Evolutionary conservation across 1,140 invertebrate genomes (phyloP).

Genomic region (Bombus terrestris): DNA sequence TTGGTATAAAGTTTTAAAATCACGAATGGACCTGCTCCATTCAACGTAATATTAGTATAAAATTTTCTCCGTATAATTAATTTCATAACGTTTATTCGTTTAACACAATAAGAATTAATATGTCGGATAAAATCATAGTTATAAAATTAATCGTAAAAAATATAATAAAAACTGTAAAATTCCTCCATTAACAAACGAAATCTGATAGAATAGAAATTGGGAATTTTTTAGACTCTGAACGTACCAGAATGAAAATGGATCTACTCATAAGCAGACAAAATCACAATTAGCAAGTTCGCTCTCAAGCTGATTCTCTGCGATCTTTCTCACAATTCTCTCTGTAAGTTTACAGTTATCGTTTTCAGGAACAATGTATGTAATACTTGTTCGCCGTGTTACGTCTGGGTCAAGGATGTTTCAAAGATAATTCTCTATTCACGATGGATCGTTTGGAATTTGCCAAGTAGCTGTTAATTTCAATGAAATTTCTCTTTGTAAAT

Average conservation of each 20-base stretch:
- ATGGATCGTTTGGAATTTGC: not conserved
- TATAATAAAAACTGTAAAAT: not conserved
- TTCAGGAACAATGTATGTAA: constrained; percentile 26
- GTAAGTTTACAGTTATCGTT: constrained; percentile 18
- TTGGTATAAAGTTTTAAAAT: no score
- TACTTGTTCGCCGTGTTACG: constrained; percentile 1
- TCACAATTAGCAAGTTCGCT: not conserved
- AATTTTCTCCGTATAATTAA: not conserved
- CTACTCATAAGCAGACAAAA: not conserved
- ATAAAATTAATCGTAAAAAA: no score
- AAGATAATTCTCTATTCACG: not conserved
- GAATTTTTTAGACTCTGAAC: not conserved
- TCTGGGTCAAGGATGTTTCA: constrained; percentile 30
- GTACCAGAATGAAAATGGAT: not conserved
- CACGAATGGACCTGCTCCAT: not conserved
- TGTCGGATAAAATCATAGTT: no score
- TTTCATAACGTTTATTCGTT: not conserved
- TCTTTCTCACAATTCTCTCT: constrained; percentile 19
- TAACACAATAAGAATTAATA: not conserved
- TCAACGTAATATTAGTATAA: not conserved
- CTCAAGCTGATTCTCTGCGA: constrained; percentile 22
- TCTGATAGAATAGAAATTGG: not conserved
- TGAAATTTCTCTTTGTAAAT: not conserved
- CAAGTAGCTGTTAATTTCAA: no score
- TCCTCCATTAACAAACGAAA: no score